Conservation (phyloP, 2,113 vertebrate genomes). For the Eonycteris spelaea region DNA sequence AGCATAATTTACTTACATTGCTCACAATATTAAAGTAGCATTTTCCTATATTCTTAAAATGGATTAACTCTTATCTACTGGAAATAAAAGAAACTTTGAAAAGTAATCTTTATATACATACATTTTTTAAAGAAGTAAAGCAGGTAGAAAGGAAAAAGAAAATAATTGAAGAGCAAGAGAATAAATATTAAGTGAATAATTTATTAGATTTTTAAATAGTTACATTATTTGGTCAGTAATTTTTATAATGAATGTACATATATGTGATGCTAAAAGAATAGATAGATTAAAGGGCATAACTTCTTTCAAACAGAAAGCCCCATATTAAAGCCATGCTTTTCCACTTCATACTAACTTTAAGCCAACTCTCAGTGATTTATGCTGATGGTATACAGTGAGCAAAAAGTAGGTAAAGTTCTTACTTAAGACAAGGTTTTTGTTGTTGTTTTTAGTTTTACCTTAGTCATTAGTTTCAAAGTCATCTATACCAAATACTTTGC, state of each 20-base stretch:
- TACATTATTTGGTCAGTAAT: not conserved
- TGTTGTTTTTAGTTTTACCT: not conserved
- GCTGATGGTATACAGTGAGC: not conserved
- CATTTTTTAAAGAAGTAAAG: not conserved
- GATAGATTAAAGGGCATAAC: not conserved
- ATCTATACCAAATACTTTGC: not conserved
- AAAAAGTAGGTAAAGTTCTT: not conserved
- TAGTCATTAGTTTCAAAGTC: not conserved
- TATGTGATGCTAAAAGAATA: not conserved
- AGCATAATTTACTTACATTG: not conserved
- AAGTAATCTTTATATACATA: not conserved
- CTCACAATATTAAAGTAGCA: not conserved
- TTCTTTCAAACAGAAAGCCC: not conserved
- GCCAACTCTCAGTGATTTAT: not conserved
- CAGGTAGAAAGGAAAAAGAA: not conserved
- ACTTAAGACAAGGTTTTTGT: not conserved
- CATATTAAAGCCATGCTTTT: not conserved
- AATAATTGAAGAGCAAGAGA: not conserved
- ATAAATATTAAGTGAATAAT: not conserved
- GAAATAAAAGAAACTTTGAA: not conserved
- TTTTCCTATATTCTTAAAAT: not conserved
- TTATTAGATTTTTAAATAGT: not conserved
- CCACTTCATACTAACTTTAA: not conserved
- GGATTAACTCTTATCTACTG: not conserved
- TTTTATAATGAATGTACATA: slow-evolving; percentile 6